Percentiles rank a stretch among this genome's conserved stretches.
Evolutionary conservation across 2,888 invertebrate species (phyloP).

Genomic region (Tachina grossa): DNA sequence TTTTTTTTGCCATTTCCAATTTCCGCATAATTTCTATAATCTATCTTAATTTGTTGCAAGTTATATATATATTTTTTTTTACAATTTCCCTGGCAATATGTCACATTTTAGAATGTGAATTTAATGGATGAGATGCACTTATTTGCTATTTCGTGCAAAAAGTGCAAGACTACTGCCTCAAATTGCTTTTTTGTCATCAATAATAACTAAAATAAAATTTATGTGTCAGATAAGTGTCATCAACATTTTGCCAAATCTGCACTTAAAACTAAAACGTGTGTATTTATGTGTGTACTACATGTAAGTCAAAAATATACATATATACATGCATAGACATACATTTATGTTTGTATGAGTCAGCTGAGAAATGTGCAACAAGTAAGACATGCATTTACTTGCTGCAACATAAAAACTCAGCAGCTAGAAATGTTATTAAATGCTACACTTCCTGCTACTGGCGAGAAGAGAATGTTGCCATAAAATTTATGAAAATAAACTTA

Average conservation of each 20-base stretch:
- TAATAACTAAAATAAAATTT: conserved; percentile 25
- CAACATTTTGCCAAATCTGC: conserved; percentile 51
- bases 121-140: conserved; percentile 53
- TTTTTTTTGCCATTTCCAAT: conserved; percentile 19
- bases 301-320: not conserved
- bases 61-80: conserved; percentile 32
- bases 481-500: conserved; percentile 25
- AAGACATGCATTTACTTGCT: conserved; percentile 22
- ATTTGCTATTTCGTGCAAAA: conserved; percentile 4
- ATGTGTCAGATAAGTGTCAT: conserved; percentile 61
- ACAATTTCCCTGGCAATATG: conserved; percentile 41
- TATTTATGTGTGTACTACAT: not conserved
- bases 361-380: conserved; percentile 37
- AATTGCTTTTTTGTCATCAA: conserved; percentile 50
- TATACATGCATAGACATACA: too few species aligned
- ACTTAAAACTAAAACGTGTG: conserved; percentile 37
- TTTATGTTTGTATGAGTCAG: not conserved
- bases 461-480: conserved; percentile 21
- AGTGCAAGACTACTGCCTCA: conserved; percentile 13
- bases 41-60: conserved; percentile 53
- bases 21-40: conserved; percentile 61
- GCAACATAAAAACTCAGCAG: conserved; percentile 1
- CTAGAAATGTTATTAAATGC: conserved; percentile 29
- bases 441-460: conserved; percentile 45
- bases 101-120: conserved; percentile 37